A percentile compares a stretch with the other conserved stretches of the same genome.
Evolutionary conservation across 2,888 invertebrate species (phyloP).

Genomic region (Nomada hirtipes): DNA sequence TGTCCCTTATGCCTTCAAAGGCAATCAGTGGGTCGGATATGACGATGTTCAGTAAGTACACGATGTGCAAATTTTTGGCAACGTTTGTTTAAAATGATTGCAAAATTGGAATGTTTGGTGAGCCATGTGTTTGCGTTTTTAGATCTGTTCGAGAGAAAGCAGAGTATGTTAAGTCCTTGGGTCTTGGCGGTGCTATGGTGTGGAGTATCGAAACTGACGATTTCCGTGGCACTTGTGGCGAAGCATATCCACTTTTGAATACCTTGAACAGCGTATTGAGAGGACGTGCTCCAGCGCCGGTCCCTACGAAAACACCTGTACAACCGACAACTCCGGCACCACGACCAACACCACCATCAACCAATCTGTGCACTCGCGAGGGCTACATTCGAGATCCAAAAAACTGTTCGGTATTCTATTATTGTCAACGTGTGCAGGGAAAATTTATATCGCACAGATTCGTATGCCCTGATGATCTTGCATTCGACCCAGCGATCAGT

Average conservation of each 20-base stretch:
- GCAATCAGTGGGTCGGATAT: conserved; percentile 78
- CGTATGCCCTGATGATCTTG: conserved; percentile 80
- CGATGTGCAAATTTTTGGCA: not conserved
- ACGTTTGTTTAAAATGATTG: not conserved
- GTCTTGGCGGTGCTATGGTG: conserved; percentile 89
- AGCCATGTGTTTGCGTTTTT: conserved; percentile 52
- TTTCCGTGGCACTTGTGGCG: conserved; percentile 88
- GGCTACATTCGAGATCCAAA: conserved; percentile 78
- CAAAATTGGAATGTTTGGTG: not conserved
- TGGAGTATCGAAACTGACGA: conserved; percentile 94
- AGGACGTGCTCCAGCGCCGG: not conserved
- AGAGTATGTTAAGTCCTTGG: conserved; percentile 74
- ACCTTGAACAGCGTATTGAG: conserved; percentile 85
- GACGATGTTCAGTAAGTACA: conserved; percentile 75
- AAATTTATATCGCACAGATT: conserved; percentile 62
- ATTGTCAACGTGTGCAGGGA: conserved; percentile 76
- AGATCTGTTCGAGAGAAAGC: conserved; percentile 84
- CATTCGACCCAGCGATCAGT: conserved; percentile 81
- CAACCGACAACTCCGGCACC: conserved; percentile 25
- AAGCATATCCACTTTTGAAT: conserved; percentile 87
- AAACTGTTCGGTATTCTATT: conserved; percentile 84
- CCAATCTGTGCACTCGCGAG: not conserved
- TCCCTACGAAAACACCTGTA: not conserved
- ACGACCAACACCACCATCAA: not conserved
- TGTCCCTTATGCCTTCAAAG: conserved; percentile 83